Evolutionary conservation across 2,888 invertebrate genomes (phyloP).

Genomic region (Hydroisotoma schaefferi): DNA sequence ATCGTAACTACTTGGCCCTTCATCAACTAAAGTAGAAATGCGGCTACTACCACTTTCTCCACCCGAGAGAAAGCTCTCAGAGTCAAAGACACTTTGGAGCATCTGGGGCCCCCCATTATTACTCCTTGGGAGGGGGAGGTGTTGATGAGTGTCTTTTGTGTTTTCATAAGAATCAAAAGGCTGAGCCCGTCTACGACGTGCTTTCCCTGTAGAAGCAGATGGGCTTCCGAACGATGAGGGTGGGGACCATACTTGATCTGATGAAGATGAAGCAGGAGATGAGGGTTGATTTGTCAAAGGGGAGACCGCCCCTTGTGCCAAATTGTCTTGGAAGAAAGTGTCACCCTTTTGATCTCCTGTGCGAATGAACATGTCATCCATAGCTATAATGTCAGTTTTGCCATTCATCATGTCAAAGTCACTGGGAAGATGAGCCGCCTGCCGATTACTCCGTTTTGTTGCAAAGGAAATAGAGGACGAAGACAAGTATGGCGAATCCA

Average conservation of each 20-base stretch:
- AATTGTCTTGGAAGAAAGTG: conserved; percentile 1
- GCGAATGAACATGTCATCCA: neutral
- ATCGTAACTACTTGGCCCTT: too few relatives aligned
- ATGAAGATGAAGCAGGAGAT: neutral
- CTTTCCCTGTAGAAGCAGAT: too few relatives aligned
- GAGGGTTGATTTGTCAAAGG: neutral
- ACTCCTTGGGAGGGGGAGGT: neutral
- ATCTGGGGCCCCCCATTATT: neutral
- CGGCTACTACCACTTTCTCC: neutral
- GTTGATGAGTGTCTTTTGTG: neutral
- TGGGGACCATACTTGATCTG: too few relatives aligned
- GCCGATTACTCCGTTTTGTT: neutral
- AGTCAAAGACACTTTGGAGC: conserved; percentile 3
- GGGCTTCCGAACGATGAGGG: too few relatives aligned
- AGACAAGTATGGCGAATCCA: too few relatives aligned
- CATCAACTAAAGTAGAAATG: too few relatives aligned
- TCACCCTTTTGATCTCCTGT: conserved; percentile 1
- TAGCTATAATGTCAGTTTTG: neutral
- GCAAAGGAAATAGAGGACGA: too few relatives aligned
- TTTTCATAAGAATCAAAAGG: neutral
- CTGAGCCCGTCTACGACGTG: neutral
- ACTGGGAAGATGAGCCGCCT: neutral
- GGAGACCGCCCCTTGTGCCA: neutral
- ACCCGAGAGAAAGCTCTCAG: neutral
- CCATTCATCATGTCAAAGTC: conserved; percentile 8